phyloP scores from a whole-genome alignment of 1,140 invertebrate species.

The Zelostemma sp. region DNA sequence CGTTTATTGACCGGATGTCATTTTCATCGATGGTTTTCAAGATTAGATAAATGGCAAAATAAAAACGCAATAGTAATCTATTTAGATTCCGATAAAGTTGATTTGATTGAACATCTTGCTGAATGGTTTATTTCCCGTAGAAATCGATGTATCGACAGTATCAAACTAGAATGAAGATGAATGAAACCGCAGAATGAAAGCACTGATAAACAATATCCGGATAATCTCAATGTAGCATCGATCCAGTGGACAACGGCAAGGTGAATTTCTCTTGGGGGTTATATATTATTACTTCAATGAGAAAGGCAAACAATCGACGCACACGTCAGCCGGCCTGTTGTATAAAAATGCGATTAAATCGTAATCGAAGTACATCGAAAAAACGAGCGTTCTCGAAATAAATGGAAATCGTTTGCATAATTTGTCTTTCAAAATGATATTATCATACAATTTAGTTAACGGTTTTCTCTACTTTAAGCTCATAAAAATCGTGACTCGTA shows the following conservation, averaged over 20 bases:
- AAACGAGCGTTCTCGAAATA: not conserved
- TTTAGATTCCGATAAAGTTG: not conserved
- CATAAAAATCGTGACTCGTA: not conserved
- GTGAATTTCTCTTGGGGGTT: conserved; percentile 1
- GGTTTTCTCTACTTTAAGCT: not conserved
- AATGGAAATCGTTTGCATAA: not conserved
- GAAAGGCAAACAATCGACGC: not conserved
- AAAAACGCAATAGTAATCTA: not conserved
- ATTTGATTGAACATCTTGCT: not conserved
- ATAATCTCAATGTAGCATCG: not conserved
- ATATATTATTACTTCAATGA: conserved; percentile 1
- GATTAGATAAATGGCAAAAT: no score
- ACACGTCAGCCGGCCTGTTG: not conserved
- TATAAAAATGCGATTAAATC: not conserved
- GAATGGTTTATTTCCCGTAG: not conserved
- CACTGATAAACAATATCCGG: conserved; percentile 2
- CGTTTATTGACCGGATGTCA: no score
- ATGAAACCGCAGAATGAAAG: not conserved
- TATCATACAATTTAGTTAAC: not conserved
- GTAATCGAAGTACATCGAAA: not conserved
- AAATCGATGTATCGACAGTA: not conserved
- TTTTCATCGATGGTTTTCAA: no score
- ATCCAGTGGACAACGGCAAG: not conserved
- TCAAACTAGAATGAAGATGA: not conserved
- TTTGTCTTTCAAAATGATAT: not conserved